These are phyloP conservation scores for Listronotus oregonensis DNA, from an alignment of 1,140 invertebrate genomes.

Conservation along the genomic window DNA sequence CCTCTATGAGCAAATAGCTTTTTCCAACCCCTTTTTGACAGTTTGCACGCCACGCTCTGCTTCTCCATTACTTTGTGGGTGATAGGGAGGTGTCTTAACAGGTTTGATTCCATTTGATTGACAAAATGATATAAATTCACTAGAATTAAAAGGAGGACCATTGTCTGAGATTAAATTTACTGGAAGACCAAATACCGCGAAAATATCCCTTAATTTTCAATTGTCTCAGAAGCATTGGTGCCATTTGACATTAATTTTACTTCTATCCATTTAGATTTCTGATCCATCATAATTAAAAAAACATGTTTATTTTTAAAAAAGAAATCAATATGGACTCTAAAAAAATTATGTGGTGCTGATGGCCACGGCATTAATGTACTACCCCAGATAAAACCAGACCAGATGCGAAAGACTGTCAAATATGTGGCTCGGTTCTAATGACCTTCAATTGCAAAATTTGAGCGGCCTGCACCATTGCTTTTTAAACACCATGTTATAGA, in stretches of 20 bases:
- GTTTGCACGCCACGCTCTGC: slow-evolving; percentile 51
- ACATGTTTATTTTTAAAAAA: slow-evolving; percentile 13
- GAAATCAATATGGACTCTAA: slow-evolving; percentile 13
- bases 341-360: slow-evolving; percentile 3
- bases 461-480: too few relatives aligned
- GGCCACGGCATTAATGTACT: slow-evolving; percentile 9
- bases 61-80: slow-evolving; percentile 57
- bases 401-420: too few relatives aligned
- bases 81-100: too few relatives aligned
- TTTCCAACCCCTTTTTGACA: slow-evolving; percentile 10
- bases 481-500: too few relatives aligned
- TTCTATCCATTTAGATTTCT: slow-evolving; percentile 33
- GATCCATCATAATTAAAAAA: slow-evolving; percentile 20
- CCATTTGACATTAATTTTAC: slow-evolving; percentile 25
- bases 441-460: too few relatives aligned
- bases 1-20: neutral
- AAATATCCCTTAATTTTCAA: slow-evolving; percentile 33
- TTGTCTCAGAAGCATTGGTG: slow-evolving; percentile 25
- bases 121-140: slow-evolving; percentile 46
- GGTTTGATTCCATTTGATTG: slow-evolving; percentile 53
- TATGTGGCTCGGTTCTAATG: too few relatives aligned
- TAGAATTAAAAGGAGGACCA: slow-evolving; percentile 53
- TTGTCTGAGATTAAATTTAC: slow-evolving; percentile 56
- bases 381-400: too few relatives aligned
- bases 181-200: slow-evolving; percentile 50